phyloP scores from a whole-genome alignment of 2,113 vertebrate species.

The Pteronura brasiliensis region DNA sequence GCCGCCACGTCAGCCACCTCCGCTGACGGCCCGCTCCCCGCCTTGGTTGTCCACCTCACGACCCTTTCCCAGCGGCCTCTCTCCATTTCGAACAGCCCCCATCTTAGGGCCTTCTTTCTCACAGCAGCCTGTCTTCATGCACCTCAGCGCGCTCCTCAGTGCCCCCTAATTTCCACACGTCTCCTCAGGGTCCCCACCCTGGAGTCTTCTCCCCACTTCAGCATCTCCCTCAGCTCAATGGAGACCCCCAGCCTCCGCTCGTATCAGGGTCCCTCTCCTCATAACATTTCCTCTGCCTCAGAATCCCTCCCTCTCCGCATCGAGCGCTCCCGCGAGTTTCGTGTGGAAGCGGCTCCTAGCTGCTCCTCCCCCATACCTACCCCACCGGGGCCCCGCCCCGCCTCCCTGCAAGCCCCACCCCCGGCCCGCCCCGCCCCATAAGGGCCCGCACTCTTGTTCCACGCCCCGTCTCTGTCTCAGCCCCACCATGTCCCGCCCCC shows the following conservation, averaged over 20 bases:
- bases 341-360: rapidly evolving
- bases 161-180: background rate
- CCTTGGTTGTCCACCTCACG: background rate
- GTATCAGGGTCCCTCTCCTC: background rate
- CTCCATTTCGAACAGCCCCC: background rate
- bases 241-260: background rate
- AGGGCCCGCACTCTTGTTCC: background rate
- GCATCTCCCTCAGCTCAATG: background rate
- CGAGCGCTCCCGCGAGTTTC: rapidly evolving
- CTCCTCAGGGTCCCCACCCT: background rate
- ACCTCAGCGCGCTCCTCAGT: background rate
- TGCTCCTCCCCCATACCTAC: no score
- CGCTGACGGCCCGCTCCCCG: background rate
- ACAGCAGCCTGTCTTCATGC: background rate
- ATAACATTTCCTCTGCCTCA: background rate
- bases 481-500: background rate
- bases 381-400: background rate
- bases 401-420: background rate
- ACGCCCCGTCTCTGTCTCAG: background rate
- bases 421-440: background rate
- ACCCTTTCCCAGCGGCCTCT: background rate
- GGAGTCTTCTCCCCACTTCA: background rate
- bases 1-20: background rate
- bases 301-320: background rate
- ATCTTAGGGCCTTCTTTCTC: background rate